A percentile compares a stretch with the other conserved stretches of the same genome.
Evolutionary conservation across 2,113 vertebrate species (phyloP).

Genomic region (Arenaria interpres): DNA sequence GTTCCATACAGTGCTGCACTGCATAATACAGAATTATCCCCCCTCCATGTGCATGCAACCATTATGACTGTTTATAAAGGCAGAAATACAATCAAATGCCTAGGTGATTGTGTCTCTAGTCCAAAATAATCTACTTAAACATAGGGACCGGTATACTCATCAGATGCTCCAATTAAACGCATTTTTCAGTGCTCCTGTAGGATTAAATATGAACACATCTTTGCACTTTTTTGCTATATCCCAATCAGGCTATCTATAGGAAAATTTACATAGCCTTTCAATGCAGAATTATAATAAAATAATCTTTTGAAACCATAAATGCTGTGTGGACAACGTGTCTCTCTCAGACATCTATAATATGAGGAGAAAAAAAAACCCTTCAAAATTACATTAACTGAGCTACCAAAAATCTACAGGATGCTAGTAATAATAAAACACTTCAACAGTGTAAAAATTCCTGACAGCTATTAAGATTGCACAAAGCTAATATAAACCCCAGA

Average conservation of each 20-base stretch:
- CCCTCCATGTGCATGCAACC: background rate
- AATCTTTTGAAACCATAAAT: background rate
- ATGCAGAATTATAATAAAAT: background rate
- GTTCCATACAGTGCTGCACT: background rate
- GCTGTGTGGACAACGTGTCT: background rate
- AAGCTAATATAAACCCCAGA: conserved; percentile 25
- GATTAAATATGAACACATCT: background rate
- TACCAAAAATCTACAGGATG: background rate
- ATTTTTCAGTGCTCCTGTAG: background rate
- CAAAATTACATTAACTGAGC: background rate
- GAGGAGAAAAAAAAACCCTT: background rate
- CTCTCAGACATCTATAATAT: background rate
- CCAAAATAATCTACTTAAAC: background rate
- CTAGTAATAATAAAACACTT: background rate
- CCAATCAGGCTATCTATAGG: background rate
- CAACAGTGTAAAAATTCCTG: background rate
- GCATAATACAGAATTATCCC: background rate
- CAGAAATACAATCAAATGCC: background rate
- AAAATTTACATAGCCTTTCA: background rate
- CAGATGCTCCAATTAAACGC: background rate
- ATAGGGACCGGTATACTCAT: background rate
- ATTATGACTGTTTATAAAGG: background rate
- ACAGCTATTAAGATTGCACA: conserved; percentile 21
- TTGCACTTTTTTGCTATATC: background rate
- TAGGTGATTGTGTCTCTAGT: background rate